Evolutionary conservation across 2,888 invertebrate genomes (phyloP).

Genomic region (Osmoderma eremita): DNA sequence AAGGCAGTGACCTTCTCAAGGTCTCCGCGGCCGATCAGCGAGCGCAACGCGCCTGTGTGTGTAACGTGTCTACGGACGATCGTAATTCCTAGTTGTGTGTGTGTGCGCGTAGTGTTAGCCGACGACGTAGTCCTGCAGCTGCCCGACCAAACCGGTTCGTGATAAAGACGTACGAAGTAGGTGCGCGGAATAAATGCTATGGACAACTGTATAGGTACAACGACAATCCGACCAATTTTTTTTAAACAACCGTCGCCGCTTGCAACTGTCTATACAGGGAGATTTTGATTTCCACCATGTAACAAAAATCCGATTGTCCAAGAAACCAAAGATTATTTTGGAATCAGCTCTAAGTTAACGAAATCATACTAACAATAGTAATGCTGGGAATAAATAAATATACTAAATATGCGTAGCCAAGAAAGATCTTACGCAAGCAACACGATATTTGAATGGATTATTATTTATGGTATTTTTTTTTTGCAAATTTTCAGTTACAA

Average conservation of each 20-base stretch:
- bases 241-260: conserved; percentile 32
- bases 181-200: conserved; percentile 43
- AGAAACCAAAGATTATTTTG: too few species aligned
- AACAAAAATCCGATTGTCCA: too few species aligned
- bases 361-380: too few species aligned
- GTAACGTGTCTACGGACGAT: conserved; percentile 1
- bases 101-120: conserved; percentile 19
- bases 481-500: too few species aligned
- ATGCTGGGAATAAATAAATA: too few species aligned
- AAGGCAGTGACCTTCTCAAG: conserved; percentile 63
- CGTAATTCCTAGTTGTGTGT: neutral
- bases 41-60: conserved; percentile 15
- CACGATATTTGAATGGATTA: too few species aligned
- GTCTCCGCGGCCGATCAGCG: conserved; percentile 53
- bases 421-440: too few species aligned
- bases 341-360: too few species aligned
- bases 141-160: conserved; percentile 48
- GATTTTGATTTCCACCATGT: too few species aligned
- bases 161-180: conserved; percentile 45
- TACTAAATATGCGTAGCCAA: too few species aligned
- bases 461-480: too few species aligned
- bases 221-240: conserved; percentile 46
- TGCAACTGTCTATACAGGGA: conserved; percentile 3
- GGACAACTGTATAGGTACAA: conserved; percentile 44
- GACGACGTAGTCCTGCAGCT: conserved; percentile 40